A percentile compares a stretch with the other conserved stretches of the same genome.
These are phyloP conservation scores for Coelopa frigida DNA, from an alignment of 1,140 invertebrate genomes.

Conservation along the genomic window DNA sequence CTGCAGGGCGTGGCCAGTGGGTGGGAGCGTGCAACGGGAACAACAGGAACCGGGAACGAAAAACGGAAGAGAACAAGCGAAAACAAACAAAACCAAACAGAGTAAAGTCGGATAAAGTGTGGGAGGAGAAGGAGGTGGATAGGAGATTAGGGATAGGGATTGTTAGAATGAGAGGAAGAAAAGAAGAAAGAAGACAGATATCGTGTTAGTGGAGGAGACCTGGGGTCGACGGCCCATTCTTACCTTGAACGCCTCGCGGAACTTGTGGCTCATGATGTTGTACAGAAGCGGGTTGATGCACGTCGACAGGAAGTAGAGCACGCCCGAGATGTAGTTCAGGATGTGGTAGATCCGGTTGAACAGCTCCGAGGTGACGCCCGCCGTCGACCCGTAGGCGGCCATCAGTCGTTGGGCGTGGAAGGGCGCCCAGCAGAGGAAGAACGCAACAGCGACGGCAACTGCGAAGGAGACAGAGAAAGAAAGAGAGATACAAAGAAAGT, in stretches of 20 bases:
- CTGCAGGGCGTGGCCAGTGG: too few species aligned
- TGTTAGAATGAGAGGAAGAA: background rate
- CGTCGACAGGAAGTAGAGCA: conserved; percentile 66
- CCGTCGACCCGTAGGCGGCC: conserved; percentile 56
- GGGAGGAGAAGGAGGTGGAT: background rate
- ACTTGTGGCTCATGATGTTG: conserved; percentile 83
- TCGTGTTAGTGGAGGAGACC: background rate
- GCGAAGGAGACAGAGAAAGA: conserved; percentile 31
- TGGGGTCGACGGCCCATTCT: conserved; percentile 10
- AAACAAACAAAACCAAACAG: conserved; percentile 1
- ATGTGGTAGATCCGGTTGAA: conserved; percentile 19
- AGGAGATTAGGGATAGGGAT: background rate
- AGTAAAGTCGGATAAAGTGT: background rate
- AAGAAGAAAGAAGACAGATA: conserved; percentile 1
- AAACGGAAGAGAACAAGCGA: background rate
- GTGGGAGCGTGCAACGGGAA: too few species aligned
- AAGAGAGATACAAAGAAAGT: background rate
- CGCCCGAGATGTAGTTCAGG: conserved; percentile 61
- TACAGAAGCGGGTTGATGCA: conserved; percentile 79
- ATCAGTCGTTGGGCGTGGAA: conserved; percentile 83
- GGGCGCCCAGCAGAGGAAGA: conserved; percentile 92
- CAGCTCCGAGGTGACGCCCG: conserved; percentile 8
- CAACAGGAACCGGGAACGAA: background rate
- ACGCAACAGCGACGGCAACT: conserved; percentile 91
- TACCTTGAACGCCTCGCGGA: conserved; percentile 75